Evolutionary conservation across 1,140 invertebrate species (phyloP).

Genomic region (Homarus americanus): DNA sequence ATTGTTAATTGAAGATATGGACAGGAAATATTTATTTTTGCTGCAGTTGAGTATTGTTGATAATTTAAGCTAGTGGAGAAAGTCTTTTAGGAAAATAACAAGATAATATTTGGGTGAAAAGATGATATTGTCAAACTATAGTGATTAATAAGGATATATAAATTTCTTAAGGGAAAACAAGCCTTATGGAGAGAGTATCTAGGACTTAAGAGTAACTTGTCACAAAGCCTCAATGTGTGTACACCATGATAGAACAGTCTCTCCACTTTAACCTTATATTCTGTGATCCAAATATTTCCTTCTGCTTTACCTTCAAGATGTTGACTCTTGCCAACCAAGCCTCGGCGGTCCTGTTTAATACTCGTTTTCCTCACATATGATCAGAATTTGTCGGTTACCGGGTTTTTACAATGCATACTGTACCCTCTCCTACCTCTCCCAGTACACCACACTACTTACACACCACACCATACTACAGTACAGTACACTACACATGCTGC

Average conservation of each 20-base stretch:
- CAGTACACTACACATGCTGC: too few species aligned
- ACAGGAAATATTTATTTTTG: background rate
- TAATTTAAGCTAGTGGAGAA: background rate
- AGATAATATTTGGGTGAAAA: too few species aligned
- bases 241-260: background rate
- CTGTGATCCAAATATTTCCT: conserved; percentile 1
- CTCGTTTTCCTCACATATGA: too few species aligned
- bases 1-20: background rate
- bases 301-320: background rate
- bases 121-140: too few species aligned
- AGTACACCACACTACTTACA: too few species aligned
- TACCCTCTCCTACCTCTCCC: too few species aligned
- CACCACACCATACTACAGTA: too few species aligned
- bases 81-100: too few species aligned
- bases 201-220: background rate
- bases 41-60: too few species aligned
- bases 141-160: background rate
- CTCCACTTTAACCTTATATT: background rate
- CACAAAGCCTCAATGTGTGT: conserved; percentile 32
- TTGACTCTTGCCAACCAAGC: background rate
- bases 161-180: background rate
- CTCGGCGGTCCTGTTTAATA: background rate
- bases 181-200: conserved; percentile 31
- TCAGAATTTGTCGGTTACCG: too few species aligned
- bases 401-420: too few species aligned